Percentiles rank a stretch among this genome's conserved stretches.
Conservation (phyloP, 2,888 invertebrate species). For the Eupithecia vulgata region DNA sequence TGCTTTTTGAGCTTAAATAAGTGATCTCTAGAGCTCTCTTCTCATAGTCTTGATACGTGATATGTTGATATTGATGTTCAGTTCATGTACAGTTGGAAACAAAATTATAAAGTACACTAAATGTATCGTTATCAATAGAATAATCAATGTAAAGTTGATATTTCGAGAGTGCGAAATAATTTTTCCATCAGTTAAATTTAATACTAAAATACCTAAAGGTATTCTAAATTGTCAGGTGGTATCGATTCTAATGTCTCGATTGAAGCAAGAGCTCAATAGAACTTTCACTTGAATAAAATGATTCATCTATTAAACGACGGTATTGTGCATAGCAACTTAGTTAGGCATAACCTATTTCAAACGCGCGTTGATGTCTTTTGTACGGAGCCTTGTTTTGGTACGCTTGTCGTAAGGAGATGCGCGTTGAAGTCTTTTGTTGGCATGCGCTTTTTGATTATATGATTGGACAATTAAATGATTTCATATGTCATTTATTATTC, state of each 20-base stretch:
- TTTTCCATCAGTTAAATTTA: neutral
- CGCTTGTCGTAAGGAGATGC: neutral
- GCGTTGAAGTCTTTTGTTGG: neutral
- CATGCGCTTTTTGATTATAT: neutral
- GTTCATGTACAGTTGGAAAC: constrained; percentile 5
- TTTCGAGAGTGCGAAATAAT: neutral
- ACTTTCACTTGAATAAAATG: constrained; percentile 71
- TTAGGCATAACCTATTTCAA: constrained; percentile 16
- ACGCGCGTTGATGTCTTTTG: constrained; percentile 17
- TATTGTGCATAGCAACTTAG: constrained; percentile 29
- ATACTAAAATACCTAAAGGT: neutral
- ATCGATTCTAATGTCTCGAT: constrained; percentile 70
- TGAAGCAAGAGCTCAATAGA: constrained; percentile 59
- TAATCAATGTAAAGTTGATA: neutral
- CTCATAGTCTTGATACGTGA: constrained; percentile 50
- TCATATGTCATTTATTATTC: neutral
- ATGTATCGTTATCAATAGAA: neutral
- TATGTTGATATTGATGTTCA: constrained; percentile 29
- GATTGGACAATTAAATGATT: neutral
- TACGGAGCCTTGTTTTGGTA: constrained; percentile 7
- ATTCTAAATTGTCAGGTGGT: constrained; percentile 73
- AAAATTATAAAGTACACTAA: neutral
- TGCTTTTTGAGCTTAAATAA: constrained; percentile 67
- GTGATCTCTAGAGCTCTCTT: constrained; percentile 49
- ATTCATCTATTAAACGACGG: constrained; percentile 55